These are phyloP conservation scores for Caenorhabditis drosophilae DNA, from an alignment of 2,888 invertebrate species.

Conservation along the genomic window DNA sequence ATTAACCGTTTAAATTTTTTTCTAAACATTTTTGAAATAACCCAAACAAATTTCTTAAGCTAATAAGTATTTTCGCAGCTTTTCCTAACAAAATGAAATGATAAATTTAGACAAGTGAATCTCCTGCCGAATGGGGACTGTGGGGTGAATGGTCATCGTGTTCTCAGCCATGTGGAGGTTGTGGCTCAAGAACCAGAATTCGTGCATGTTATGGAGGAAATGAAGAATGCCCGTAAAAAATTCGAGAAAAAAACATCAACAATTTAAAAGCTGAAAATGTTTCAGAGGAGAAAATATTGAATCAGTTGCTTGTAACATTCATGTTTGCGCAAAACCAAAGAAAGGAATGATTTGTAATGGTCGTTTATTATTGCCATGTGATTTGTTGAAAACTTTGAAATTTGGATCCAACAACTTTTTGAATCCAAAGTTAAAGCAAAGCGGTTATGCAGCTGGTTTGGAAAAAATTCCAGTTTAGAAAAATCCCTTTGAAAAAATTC, in stretches of 20 bases:
- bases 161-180: constrained; percentile 56
- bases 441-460: constrained; percentile 34
- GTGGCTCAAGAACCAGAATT: constrained; percentile 47
- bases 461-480: no score
- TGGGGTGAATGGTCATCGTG: constrained; percentile 57
- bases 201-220: constrained; percentile 63
- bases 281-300: constrained; percentile 54
- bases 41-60: no score
- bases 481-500: no score
- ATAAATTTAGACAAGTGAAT: no score
- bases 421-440: constrained; percentile 38
- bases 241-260: not conserved
- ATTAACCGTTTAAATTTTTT: constrained; percentile 6
- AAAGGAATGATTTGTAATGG: constrained; percentile 52
- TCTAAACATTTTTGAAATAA: no score
- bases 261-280: constrained; percentile 1
- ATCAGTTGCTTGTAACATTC: constrained; percentile 52
- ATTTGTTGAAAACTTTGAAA: constrained; percentile 56
- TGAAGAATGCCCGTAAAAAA: constrained; percentile 53
- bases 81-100: no score
- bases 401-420: constrained; percentile 56
- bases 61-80: no score
- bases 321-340: constrained; percentile 50
- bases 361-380: constrained; percentile 62
- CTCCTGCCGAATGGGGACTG: constrained; percentile 38